Evolutionary conservation across 2,888 invertebrate species (phyloP).

Genomic region (Anarsia innoxiella): DNA sequence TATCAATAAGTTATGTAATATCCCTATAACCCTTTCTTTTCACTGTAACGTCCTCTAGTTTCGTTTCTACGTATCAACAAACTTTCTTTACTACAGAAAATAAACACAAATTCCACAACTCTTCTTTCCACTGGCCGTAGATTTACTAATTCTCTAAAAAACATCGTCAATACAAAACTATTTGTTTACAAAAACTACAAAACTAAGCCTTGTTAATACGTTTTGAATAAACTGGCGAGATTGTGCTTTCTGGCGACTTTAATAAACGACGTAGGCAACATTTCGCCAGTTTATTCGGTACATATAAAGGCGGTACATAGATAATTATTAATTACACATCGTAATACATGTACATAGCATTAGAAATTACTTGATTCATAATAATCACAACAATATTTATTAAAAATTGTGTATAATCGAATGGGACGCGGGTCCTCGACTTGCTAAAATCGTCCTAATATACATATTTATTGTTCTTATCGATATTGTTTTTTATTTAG

Average conservation of each 20-base stretch:
- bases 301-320: background rate
- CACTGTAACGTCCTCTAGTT: too few species aligned
- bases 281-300: background rate
- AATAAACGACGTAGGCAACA: background rate
- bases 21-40: background rate
- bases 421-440: too few species aligned
- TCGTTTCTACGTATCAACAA: too few species aligned
- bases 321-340: constrained; percentile 25
- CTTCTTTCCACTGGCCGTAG: too few species aligned
- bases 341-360: constrained; percentile 49
- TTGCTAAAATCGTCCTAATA: too few species aligned
- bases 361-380: constrained; percentile 48
- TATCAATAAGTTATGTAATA: background rate
- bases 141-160: background rate
- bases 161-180: background rate
- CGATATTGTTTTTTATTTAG: too few species aligned
- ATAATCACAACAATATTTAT: constrained; percentile 54
- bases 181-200: background rate
- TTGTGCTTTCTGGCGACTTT: background rate
- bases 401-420: constrained; percentile 34
- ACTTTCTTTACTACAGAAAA: too few species aligned
- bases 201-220: background rate
- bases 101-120: too few species aligned
- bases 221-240: background rate
- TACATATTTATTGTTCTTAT: too few species aligned